Evolutionary conservation across 2,888 invertebrate species (phyloP).

Genomic region (Microplitis manilae): DNA sequence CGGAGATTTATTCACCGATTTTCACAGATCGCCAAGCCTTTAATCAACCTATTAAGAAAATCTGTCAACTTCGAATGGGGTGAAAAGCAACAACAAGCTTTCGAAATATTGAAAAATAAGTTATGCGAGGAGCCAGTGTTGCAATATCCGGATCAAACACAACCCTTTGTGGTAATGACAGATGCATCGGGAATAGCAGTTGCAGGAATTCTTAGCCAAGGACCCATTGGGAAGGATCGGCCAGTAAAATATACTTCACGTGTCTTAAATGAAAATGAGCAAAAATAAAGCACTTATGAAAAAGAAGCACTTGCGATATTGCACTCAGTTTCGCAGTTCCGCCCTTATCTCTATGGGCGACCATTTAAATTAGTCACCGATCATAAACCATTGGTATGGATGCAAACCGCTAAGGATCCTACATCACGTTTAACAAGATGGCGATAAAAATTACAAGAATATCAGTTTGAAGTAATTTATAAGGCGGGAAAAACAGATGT

Average conservation of each 20-base stretch:
- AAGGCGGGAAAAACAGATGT: no score
- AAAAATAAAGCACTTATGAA: conserved; percentile 18
- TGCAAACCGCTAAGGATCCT: no score
- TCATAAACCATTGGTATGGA: no score
- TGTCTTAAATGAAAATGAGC: neutral
- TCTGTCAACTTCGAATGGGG: no score
- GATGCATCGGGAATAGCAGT: neutral
- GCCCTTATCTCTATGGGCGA: no score
- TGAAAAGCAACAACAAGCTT: neutral
- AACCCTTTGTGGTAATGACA: neutral
- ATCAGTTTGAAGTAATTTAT: no score
- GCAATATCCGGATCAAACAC: neutral
- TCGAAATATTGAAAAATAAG: neutral
- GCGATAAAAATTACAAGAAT: no score
- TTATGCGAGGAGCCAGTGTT: neutral
- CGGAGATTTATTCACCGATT: no score
- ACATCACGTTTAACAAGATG: no score
- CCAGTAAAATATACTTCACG: neutral
- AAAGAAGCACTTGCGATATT: conserved; percentile 45
- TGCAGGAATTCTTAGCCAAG: neutral
- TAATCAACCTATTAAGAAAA: no score
- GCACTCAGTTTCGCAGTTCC: neutral
- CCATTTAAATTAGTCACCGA: no score
- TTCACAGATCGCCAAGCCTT: no score
- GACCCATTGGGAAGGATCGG: neutral